Base-by-base conservation (phyloP, 2,113 vertebrate genomes). In the Delphinapterus leucas region DNA sequence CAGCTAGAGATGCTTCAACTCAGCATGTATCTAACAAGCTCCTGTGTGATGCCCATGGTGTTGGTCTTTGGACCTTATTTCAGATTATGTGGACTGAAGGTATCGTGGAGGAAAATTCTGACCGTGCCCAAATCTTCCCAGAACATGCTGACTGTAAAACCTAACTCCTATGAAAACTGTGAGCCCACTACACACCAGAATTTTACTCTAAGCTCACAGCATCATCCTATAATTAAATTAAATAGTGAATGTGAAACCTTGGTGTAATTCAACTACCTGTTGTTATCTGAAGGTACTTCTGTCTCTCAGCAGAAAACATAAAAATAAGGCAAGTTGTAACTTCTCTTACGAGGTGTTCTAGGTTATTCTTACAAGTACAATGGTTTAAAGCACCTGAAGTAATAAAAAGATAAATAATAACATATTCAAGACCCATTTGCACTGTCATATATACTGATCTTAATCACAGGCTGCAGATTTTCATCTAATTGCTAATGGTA, bases 391-490 rank as follows among this genome's bases (percentile, higher is more conserved):
- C 36, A 77, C 49, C 76, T 65, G 11, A 47, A 77, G 67, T n/a
- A 97, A 83, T 94, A 96, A 77, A 77, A 84, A 28, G 31, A 79
- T 71, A 93, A 96, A 84, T 85, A 79, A 92, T 95, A 92, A 97
- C 93, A 95, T 97, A 96, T 95, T 86, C 94, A 87, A 90, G 84
- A 38, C 12, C 67, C n/a, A 63, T 88, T 74, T 60, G 17, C 6
- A 63, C 71, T 95, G 82, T 96, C 93, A 81, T 89, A 93, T 84
- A 90, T 70, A 92, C 92, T 21, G 53, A 97, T 96, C 96, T 76
- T 97, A 97, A 97, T 97, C 98, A 92, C 26, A 88, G 96, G 70
- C 80, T 96, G 79, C 23, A 93, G 77, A 91, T 79, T 92, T 81
- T 92, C 63, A 92, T 84, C 79, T 97, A 96, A 93, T 67, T 97